These are phyloP conservation scores for Clarias fuscus DNA, from an alignment of 2,797 vertebrate genomes.

Conservation along the genomic window DNA sequence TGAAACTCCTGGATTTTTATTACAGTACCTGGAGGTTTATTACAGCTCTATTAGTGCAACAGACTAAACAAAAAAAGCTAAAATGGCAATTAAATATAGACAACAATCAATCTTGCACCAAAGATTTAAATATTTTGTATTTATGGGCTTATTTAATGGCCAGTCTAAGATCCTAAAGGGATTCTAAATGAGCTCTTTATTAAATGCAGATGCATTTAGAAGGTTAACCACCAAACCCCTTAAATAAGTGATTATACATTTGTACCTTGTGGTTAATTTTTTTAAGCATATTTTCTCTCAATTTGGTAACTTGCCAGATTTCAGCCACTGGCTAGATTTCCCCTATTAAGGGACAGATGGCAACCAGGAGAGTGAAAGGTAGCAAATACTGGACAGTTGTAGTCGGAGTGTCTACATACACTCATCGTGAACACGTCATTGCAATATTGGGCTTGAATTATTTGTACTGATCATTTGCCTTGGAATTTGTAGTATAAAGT, in stretches of 20 bases:
- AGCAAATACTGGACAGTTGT: not conserved
- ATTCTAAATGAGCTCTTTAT: not conserved
- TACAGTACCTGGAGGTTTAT: not conserved
- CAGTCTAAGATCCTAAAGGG: not conserved
- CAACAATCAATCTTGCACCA: not conserved
- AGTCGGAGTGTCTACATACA: too few relatives aligned
- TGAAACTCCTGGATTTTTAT: not conserved
- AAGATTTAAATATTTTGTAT: not conserved
- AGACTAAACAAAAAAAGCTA: constrained; percentile 2
- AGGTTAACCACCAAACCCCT: not conserved
- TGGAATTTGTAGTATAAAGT: too few relatives aligned
- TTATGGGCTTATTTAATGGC: not conserved
- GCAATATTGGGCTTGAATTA: too few relatives aligned
- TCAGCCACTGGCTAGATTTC: not conserved
- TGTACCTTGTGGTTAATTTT: not conserved
- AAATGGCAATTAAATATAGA: not conserved
- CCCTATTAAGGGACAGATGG: not conserved
- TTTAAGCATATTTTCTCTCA: not conserved
- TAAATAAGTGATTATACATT: not conserved
- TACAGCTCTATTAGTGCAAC: not conserved
- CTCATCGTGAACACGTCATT: too few relatives aligned
- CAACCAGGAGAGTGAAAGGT: not conserved
- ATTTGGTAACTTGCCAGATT: not conserved
- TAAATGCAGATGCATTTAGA: not conserved
- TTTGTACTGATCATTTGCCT: too few relatives aligned